These are phyloP conservation scores for Sebastes diaconus DNA, from an alignment of 2,797 vertebrate genomes.

Conservation along the genomic window DNA sequence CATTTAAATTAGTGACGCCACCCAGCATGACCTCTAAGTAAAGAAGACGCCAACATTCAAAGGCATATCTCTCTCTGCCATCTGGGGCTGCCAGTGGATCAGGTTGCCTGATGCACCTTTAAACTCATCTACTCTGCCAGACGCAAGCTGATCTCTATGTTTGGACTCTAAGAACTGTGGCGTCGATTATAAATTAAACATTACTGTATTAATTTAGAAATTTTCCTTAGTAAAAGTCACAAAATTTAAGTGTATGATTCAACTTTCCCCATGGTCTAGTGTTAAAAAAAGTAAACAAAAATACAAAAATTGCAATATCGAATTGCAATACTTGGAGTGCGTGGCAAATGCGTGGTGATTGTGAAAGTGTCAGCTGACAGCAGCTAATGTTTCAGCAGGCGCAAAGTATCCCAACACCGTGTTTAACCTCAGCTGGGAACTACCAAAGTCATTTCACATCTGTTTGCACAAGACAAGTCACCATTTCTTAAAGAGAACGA, in stretches of 20 bases:
- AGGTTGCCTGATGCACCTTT: background rate
- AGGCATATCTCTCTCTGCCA: background rate
- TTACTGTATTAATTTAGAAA: too few relatives aligned
- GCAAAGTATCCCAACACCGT: constrained; percentile 1
- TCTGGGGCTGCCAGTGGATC: background rate
- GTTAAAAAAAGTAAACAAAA: too few relatives aligned
- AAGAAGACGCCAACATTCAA: background rate
- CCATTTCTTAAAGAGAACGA: background rate
- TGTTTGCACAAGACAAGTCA: background rate
- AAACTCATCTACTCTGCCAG: background rate
- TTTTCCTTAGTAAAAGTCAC: fast-evolving
- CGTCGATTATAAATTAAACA: too few relatives aligned
- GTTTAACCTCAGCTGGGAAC: constrained; percentile 6
- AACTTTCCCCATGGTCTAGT: too few relatives aligned
- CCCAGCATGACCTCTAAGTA: background rate
- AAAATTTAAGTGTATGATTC: too few relatives aligned
- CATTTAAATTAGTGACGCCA: background rate
- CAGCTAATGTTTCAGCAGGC: constrained; percentile 11
- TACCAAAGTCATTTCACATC: background rate
- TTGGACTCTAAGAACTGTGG: too few relatives aligned
- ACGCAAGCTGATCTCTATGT: too few relatives aligned
- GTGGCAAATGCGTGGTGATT: background rate
- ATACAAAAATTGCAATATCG: too few relatives aligned
- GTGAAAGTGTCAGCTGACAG: constrained; percentile 13
- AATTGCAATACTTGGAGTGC: background rate